Evolutionary conservation across 2,888 invertebrate species (phyloP), one percentile per base, ranked within the genome.

Genomic region (Drosophila fulvimacula): DNA sequence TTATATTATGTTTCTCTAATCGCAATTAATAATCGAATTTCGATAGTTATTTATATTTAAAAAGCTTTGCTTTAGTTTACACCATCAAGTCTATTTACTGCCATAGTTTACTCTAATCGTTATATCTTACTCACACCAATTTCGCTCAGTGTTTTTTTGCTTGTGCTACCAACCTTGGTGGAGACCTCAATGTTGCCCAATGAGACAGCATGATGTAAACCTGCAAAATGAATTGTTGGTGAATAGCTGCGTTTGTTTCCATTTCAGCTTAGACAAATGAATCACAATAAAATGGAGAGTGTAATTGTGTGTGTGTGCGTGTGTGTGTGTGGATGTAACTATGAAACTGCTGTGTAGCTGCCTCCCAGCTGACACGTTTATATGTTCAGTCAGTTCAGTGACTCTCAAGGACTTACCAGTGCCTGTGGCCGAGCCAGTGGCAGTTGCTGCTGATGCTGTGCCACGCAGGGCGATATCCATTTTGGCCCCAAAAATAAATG

Each of bases 151-250:
- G 55, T 30, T 2, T 21, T 39, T 53, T 6, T 39, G 46, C 38
- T 44, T 30, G 51, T 48, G 57, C n/a, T 66, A 80, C 89, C 63
- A 84, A 92, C 92, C 91, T 92, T 92, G 69, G 90, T 81, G 73
- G 92, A 90, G 70, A 90, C 89, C 73, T 91, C 92, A 77, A 93
- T 93, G 81, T 92, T 92, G 79, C 93, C 93, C 91, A 93, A 83
- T 67, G 93, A 93, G 79, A 92, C 92, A 72, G 93, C 93, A 89
- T 93, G 93, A 81, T 93, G 93, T 73, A 92, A 82, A 77, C 92
- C 92, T 92, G 88, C 53, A 87, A 91, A 91, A 75, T 81, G 73
- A 79, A 83, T 60, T 69, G 62, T 58, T 69, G 53, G 34, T 73
- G 48, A 73, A 52, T 76, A 36, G 69, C 52, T 53, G 49, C 53